Percentiles rank a stretch among this genome's conserved stretches.
Evolutionary conservation across 2,113 vertebrate species (phyloP).

Genomic region (Rhodinocichla rosea): DNA sequence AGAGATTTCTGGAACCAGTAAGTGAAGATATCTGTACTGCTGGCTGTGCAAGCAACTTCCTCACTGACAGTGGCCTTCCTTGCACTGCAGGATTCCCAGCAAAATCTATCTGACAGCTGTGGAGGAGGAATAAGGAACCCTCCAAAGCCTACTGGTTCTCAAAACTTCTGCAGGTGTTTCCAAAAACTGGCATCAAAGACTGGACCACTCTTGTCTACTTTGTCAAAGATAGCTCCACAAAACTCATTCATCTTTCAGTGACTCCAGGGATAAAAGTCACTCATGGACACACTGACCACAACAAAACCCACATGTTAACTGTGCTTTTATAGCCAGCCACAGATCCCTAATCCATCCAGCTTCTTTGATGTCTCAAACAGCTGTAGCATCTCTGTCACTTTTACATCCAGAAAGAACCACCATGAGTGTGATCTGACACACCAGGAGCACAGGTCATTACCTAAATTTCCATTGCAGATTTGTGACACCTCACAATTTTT

Average conservation of each 20-base stretch:
- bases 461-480: background rate
- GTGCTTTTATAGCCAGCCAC: background rate
- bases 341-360: background rate
- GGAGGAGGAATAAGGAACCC: background rate
- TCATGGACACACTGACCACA: background rate
- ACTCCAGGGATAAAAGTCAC: background rate
- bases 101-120: background rate
- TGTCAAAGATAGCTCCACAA: background rate
- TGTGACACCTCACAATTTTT: background rate
- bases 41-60: background rate
- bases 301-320: background rate
- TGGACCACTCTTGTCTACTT: background rate
- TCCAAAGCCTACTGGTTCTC: background rate
- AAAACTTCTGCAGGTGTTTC: background rate
- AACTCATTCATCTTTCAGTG: background rate
- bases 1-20: background rate
- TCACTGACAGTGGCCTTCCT: background rate
- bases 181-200: background rate
- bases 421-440: accelerated
- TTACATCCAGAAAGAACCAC: background rate
- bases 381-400: background rate
- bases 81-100: background rate
- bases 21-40: background rate
- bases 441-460: background rate
- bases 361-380: background rate